These are phyloP conservation scores for Callinectes sapidus DNA, from an alignment of 2,888 invertebrate species.

Conservation along the genomic window DNA sequence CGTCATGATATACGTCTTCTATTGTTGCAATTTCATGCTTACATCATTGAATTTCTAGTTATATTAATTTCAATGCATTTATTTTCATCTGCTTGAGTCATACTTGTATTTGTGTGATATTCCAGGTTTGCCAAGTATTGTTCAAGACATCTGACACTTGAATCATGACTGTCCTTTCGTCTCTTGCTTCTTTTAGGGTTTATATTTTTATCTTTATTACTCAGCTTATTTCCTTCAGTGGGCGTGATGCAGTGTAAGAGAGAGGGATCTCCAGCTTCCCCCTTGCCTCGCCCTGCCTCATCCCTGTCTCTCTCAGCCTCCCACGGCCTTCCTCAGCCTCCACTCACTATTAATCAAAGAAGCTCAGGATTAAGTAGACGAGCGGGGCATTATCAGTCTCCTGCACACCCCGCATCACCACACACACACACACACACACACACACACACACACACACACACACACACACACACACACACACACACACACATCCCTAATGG, in stretches of 20 bases:
- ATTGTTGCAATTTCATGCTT: too few relatives aligned
- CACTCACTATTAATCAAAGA: constrained; percentile 21
- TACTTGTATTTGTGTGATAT: background rate
- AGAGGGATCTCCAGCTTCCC: background rate
- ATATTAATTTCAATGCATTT: background rate
- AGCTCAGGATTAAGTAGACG: constrained; percentile 36
- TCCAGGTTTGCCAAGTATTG: background rate
- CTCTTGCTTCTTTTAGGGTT: background rate
- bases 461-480: constrained; percentile 1
- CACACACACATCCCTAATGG: background rate
- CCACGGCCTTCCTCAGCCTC: background rate
- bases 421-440: constrained; percentile 36
- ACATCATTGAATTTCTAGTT: background rate
- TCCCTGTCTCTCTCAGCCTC: background rate
- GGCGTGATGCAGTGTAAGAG: background rate
- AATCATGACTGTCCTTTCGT: background rate
- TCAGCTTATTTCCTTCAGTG: background rate
- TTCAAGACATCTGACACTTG: background rate
- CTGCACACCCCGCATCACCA: constrained; percentile 1
- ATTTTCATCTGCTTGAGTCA: background rate
- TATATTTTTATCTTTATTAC: background rate
- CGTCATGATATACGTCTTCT: too few relatives aligned
- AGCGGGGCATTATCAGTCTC: constrained; percentile 29
- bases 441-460: constrained; percentile 36
- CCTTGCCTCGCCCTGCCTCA: background rate